Evolutionary conservation across 1,140 invertebrate species (phyloP).

Genomic region (Trypoxylus dichotomus): DNA sequence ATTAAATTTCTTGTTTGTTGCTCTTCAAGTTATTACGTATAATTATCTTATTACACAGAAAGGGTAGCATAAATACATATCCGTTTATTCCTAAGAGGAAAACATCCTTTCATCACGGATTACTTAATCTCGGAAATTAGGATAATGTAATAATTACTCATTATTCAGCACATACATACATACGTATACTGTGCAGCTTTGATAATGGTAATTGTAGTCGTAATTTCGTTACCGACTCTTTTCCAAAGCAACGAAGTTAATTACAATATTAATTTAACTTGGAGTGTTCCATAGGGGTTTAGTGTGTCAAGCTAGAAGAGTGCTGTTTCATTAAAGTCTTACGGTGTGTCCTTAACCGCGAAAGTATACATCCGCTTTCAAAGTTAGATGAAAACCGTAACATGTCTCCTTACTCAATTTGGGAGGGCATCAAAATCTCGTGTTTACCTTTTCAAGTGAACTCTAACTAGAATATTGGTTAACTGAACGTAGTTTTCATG

Average conservation of each 20-base stretch:
- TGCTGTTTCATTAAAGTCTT: background rate
- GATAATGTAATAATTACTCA: background rate
- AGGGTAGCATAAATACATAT: no score
- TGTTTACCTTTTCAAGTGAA: background rate
- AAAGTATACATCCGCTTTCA: background rate
- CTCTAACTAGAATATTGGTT: background rate
- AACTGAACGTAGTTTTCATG: background rate
- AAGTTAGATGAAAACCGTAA: background rate
- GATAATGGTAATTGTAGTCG: background rate
- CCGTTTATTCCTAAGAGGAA: no score
- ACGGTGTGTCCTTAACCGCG: background rate
- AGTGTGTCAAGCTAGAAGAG: background rate
- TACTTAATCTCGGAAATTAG: background rate
- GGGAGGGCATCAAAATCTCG: background rate
- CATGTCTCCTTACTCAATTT: background rate
- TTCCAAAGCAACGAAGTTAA: background rate
- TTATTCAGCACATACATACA: background rate
- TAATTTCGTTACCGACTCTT: background rate
- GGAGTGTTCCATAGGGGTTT: background rate
- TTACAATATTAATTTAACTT: slow-evolving; percentile 11
- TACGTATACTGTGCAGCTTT: background rate
- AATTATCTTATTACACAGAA: no score
- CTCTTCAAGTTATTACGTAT: no score
- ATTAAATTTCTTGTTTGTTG: no score
- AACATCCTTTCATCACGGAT: background rate